Conservation (phyloP, 2,797 vertebrate species). For the Enoplosus armatus region DNA sequence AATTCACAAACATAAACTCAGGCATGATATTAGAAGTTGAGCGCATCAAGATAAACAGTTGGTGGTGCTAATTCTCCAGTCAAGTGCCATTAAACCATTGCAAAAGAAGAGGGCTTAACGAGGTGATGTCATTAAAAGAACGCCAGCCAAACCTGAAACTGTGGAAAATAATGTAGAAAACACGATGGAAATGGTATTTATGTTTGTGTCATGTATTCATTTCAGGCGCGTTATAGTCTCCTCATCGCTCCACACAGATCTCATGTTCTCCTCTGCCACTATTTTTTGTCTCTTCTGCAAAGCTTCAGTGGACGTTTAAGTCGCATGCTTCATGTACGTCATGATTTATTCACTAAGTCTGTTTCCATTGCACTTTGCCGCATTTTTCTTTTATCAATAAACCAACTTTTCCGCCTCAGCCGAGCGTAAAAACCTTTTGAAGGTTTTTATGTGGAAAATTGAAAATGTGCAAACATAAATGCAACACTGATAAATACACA, state of each 20-base stretch:
- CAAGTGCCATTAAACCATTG: not conserved
- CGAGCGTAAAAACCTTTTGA: not conserved
- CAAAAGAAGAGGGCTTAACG: not conserved
- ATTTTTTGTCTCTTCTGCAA: not conserved
- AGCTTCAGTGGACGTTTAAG: not conserved
- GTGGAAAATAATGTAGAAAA: too few species aligned
- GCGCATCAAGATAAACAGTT: not conserved
- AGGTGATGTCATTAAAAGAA: not conserved
- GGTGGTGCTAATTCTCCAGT: not conserved
- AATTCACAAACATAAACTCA: slow-evolving; percentile 14
- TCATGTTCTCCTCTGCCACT: not conserved
- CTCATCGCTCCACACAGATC: not conserved
- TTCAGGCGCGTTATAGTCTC: not conserved
- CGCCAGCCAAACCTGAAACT: not conserved
- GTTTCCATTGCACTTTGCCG: not conserved
- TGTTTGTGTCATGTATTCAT: not conserved
- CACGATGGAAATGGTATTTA: not conserved
- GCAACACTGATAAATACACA: not conserved
- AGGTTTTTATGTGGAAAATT: not conserved
- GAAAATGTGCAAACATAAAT: not conserved
- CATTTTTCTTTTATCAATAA: not conserved
- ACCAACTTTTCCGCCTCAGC: not conserved
- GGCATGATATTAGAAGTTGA: not conserved
- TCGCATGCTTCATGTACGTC: not conserved
- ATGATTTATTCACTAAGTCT: not conserved